Evolutionary conservation across 1,140 invertebrate species (phyloP), one percentile per base, ranked within the genome.

Genomic region (Drosophila kurseongensis): DNA sequence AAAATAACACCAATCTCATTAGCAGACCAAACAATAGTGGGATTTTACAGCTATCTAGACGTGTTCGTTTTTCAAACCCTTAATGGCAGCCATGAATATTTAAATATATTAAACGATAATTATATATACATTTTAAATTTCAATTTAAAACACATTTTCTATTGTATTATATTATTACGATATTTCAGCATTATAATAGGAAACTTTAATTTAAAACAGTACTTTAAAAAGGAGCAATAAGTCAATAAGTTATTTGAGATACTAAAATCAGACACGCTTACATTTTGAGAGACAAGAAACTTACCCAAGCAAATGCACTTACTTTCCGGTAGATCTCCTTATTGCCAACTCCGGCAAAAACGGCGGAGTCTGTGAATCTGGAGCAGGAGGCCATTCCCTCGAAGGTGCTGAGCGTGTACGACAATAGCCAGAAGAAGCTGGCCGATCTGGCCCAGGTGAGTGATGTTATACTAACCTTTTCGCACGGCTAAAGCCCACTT

Each of bases 361-460:
- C 82, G 0, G 82, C 82, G 0, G 92, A 92, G 42, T 91, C 83
- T 4, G 92, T 91, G 2, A 91, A 91, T 66, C 73, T 92, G 12
- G 92, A 92, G 66, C 66, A 76, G 6, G 92, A 92, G 62, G 91
- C 62, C 23, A 68, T 91, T 44, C 91, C 80, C 14, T 92, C 92
- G 1, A 92, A 90, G 56, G 75, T 91, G 59, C 60, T 89, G 1
- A 80, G 72, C 48, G 57, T 75, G 47, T 92, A 92, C 57, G 92
- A 92, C 41, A 78, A 81, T 10, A 78, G 67, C 9, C 92, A 92
- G 13, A 81, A 92, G 72, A 91, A 82, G 48, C 16, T 91, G 7
- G 54, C 72, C 1, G 83, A 92, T 14, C 23, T 91, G 2, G 54
- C 78, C 12, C 80, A 92, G 56, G 92, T 92, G 23, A 84, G 76